Evolutionary conservation across 2,888 invertebrate species (phyloP).

Genomic region (Hirtodrosophila histrioides): DNA sequence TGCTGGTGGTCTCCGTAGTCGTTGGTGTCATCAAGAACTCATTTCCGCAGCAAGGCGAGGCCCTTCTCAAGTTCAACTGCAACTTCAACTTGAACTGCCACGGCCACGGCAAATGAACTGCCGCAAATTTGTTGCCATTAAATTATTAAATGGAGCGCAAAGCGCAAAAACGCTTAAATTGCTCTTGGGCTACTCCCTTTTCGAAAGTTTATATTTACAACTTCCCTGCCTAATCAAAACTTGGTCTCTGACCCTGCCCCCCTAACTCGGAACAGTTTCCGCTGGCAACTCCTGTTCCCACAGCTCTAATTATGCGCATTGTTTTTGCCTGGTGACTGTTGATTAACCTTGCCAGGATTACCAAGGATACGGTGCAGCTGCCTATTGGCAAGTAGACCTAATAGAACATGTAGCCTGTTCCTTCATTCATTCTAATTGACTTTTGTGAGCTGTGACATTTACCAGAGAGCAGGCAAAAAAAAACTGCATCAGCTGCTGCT

Average conservation of each 20-base stretch:
- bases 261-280: slow-evolving; percentile 25
- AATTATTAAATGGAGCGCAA: slow-evolving; percentile 70
- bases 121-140: slow-evolving; percentile 54
- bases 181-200: slow-evolving; percentile 1
- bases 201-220: slow-evolving; percentile 17
- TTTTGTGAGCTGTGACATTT: slow-evolving; percentile 38
- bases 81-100: slow-evolving; percentile 25
- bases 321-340: slow-evolving; percentile 20
- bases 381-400: slow-evolving; percentile 9
- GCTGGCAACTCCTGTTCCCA: slow-evolving; percentile 23
- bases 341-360: slow-evolving; percentile 44
- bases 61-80: slow-evolving; percentile 18
- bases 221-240: slow-evolving; percentile 60
- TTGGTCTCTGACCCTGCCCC: slow-evolving; percentile 8
- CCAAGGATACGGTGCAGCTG: slow-evolving; percentile 9
- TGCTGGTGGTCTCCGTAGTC: slow-evolving; percentile 25
- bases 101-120: slow-evolving; percentile 18
- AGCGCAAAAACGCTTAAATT: slow-evolving; percentile 19
- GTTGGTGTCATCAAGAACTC: slow-evolving; percentile 69
- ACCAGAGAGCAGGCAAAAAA: slow-evolving; percentile 1
- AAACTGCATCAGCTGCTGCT: slow-evolving; percentile 15
- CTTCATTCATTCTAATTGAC: slow-evolving; percentile 68
- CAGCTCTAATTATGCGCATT: slow-evolving; percentile 38
- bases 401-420: slow-evolving; percentile 26
- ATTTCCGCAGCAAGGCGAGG: slow-evolving; percentile 57